These are phyloP conservation scores for Trissoscelio sp. DNA, from an alignment of 2,888 invertebrate genomes.

Conservation along the genomic window DNA sequence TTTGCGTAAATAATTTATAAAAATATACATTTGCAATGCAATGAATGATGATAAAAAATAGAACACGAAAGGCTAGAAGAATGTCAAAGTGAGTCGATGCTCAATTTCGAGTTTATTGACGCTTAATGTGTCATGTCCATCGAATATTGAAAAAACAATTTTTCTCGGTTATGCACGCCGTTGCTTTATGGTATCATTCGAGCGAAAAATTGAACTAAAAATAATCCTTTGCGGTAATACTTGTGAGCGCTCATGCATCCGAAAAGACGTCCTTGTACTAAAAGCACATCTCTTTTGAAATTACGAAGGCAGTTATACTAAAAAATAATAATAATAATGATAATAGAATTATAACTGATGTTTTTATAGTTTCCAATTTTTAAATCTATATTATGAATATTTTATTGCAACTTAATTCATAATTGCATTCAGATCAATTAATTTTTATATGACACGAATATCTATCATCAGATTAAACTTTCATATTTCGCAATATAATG, in stretches of 20 bases:
- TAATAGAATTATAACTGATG: too few species aligned
- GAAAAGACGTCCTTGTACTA: conserved; percentile 72
- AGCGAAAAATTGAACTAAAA: conserved; percentile 82
- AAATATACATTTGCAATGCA: conserved; percentile 29
- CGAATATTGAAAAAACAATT: conserved; percentile 60
- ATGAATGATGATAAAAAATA: conserved; percentile 43
- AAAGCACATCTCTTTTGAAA: conserved; percentile 66
- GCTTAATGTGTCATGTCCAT: conserved; percentile 63
- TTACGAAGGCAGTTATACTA: conserved; percentile 51
- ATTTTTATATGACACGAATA: too few species aligned
- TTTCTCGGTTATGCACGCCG: conserved; percentile 52
- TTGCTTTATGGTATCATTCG: conserved; percentile 79
- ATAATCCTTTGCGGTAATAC: conserved; percentile 80
- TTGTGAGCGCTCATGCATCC: conserved; percentile 68
- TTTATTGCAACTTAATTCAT: too few species aligned
- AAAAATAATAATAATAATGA: too few species aligned
- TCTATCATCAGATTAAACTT: too few species aligned
- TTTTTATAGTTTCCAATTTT: too few species aligned
- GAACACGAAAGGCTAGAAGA: conserved; percentile 36
- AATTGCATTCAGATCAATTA: too few species aligned
- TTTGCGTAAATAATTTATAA: conserved; percentile 23
- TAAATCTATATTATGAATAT: too few species aligned
- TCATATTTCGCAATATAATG: too few species aligned
- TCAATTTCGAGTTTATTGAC: conserved; percentile 64
- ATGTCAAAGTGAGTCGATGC: conserved; percentile 55